Base-by-base conservation (phyloP, 2,113 vertebrate species). In the Cheilinus undulatus region DNA sequence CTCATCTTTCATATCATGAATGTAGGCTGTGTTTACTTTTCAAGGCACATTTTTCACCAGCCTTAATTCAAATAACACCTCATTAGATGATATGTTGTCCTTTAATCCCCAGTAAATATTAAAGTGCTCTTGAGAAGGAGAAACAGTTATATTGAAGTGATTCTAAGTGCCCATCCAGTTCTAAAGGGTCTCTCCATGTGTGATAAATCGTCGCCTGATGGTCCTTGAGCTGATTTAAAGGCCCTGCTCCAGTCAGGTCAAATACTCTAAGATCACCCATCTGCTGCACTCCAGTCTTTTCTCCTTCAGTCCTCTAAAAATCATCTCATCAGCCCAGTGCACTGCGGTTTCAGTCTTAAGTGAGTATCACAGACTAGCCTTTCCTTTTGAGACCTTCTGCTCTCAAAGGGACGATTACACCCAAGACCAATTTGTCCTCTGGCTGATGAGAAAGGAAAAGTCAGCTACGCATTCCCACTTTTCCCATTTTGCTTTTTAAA, bases 221-320 rank as follows among this genome's bases (percentile, higher is more conserved):
- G 67, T 52, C 58, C 79, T 79, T 80, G 30, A 81, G 56, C 45
- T 83, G 72, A 88, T 85, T 86, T 73, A 82, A 79, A 85, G 73
- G 58, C 51, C 46, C 46, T 54, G 36, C 68, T 69, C 50, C 52
- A 78, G 66, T 85, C n/a, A 3, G 70, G 76, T 79, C 82, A 85
- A 82, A 74, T 76, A 59, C 67, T 84, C 67, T 73, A 79, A 57
- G 51, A 64, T 61, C 77, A 76, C 58, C 69, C 68, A 79, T 76
- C 56, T 76, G 48, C 56, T 36, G 22, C 57, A 76, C 53, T 63
- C 49, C 53, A 20, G 45, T 49, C 8, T 20, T 52, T 51, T 19
- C 65, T 65, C 34, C 77, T 68, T 43, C 63, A 52, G 30, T 78
- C 60, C 64, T 75, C 58, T 49, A 70, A 75, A 81, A 71, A 73